Evolutionary conservation across 2,888 invertebrate genomes (phyloP), one percentile per base, ranked within the genome.

Genomic region (Leptopilina drosophilae): DNA sequence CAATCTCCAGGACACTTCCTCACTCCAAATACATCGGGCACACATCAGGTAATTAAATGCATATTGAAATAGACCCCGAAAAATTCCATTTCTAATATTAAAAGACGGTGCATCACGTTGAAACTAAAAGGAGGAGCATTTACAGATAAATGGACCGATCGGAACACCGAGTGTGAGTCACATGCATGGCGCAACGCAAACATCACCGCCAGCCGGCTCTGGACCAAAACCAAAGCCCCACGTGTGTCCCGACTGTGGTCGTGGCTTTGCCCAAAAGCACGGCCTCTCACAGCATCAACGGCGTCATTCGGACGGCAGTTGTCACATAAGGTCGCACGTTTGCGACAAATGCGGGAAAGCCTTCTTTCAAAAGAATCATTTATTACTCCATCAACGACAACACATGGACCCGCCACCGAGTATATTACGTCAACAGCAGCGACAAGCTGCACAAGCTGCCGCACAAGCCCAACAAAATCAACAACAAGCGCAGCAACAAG

Each of bases 321-420:
- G 96, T 89, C 96, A 96, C 76, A 92, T 96, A 69, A 94, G 96
- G 85, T 95, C 96, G 66, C 96, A 96, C 89, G 94, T 96, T 12
- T 97, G 97, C 89, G 94, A 94, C 83, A 95, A 96, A 88, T 97
- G 97, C 89, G 96, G 96, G 79, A 97, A 96, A 90, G 96, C 96
- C 14, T 97, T 97, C 93, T 96, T 96, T 93, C 97, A 97, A 92
- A 96, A 96, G 92, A 96, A 96, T 90, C 96, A 97, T 88, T 92
- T 97, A 81, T 94, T 96, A 93, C 92, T 96, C 78, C 97, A 97
- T 90, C 96, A 96, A 91, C 93, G 96, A 78, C 96, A 96, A 87
- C 96, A 96, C 91, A 95, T 95, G 95, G 95, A 95, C 87, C 92
- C 94, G 49, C 94, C 94, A 59, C 93, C 93, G 0, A 93, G 94